Base-by-base conservation (phyloP, 2,888 invertebrate species). In the Auanema freiburgensis region DNA sequence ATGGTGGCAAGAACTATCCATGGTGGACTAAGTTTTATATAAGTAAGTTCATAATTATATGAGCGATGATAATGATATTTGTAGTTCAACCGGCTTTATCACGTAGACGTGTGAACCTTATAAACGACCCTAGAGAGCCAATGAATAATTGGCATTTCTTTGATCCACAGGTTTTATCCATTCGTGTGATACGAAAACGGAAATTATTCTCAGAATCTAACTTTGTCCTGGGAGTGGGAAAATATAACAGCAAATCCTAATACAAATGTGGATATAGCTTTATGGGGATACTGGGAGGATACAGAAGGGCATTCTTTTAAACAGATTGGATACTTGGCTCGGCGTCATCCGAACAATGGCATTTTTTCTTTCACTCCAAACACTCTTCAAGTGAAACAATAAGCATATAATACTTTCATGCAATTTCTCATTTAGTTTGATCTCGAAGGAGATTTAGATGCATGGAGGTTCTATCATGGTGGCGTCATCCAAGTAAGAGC, bases 1-100 rank as follows among this genome's bases (percentile, higher is more conserved):
- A 78, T 57, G 76, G 76, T 23, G 76, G 76, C n/a, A 72, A 77
- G 55, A 69, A 74, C 44, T 76, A 76, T 54, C 74, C 77, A 1
- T 76, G 67, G 65, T 79, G 74, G 79, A 66, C 54, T 16, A 76
- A 65, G 43, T 76, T 76, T 54, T 79, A 77, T 53, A 58, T 76
- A 21, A 56, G 74, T 74, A 57, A 56, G 71, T 61, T 14, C n/a
- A 10, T 40, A 3, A 23, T 6, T 16, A 61, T 42, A 46, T 5
- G 3, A 5, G 3, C 46, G 21, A 46, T n/a, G n/a, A 46, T 6
- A 16, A 46, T 6, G 8, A 43, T n/a, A 12, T 12, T 56, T 71
- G 53, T 21, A 71, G 71, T 71, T 18, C 74, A 74, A 69, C 71
- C 71, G 0, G 71, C 69, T 18, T 52, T 75, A 21, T 33, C 71